These are phyloP conservation scores for Ichneumoninae sp. DNA, from an alignment of 2,888 invertebrate species.

Conservation along the genomic window DNA sequence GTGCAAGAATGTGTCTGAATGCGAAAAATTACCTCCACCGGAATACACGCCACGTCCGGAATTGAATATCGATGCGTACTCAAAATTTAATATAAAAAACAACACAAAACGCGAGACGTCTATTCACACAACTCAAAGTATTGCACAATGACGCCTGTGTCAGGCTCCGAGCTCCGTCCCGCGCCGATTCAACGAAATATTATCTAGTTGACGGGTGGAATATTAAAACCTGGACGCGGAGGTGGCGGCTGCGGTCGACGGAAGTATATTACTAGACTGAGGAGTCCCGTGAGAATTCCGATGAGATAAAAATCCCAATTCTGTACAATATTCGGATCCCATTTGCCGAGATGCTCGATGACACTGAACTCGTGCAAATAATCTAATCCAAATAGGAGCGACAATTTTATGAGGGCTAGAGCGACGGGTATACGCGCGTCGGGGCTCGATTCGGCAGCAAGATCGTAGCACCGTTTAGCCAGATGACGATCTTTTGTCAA, in stretches of 20 bases:
- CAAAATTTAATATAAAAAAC: background rate
- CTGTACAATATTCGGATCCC: constrained; percentile 90
- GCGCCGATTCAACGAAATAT: constrained; percentile 42
- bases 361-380: constrained; percentile 89
- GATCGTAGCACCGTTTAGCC: constrained; percentile 98
- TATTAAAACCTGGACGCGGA: constrained; percentile 71
- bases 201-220: constrained; percentile 76
- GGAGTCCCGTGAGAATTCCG: constrained; percentile 91
- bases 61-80: background rate
- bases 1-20: background rate
- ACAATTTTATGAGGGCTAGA: constrained; percentile 94
- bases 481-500: constrained; percentile 95
- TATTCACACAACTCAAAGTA: constrained; percentile 3
- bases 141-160: background rate
- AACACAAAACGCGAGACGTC: background rate
- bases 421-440: constrained; percentile 98
- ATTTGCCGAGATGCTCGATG: constrained; percentile 86
- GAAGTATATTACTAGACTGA: constrained; percentile 93
- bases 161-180: constrained; percentile 62
- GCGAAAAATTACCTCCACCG: background rate
- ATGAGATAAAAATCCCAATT: constrained; percentile 98
- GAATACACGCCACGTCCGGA: background rate
- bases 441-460: constrained; percentile 95
- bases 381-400: constrained; percentile 90
- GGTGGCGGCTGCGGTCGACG: constrained; percentile 86